A percentile compares a stretch with the other conserved stretches of the same genome.
phyloP scores from a whole-genome alignment of 1,140 invertebrate genomes.

The Formica selysi region DNA sequence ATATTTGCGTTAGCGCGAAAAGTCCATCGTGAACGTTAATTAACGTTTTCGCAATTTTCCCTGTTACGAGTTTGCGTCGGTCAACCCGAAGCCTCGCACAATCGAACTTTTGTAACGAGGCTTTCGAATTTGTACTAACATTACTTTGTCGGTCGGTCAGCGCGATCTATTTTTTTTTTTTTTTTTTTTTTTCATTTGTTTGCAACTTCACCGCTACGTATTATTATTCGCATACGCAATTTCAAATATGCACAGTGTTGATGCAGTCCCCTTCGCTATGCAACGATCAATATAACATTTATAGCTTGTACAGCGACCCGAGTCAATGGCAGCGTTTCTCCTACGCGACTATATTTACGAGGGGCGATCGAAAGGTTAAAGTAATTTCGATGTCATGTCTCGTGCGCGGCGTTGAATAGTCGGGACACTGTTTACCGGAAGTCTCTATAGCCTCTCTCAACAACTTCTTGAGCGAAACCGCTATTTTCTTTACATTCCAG shows the following conservation, averaged over 20 bases:
- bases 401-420: constrained; percentile 43
- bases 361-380: constrained; percentile 68
- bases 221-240: constrained; percentile 34
- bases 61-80: constrained; percentile 32
- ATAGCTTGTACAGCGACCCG: constrained; percentile 30
- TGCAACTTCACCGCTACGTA: constrained; percentile 48
- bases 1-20: constrained; percentile 36
- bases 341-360: constrained; percentile 41
- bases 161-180: constrained; percentile 15
- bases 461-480: neutral
- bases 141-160: constrained; percentile 23
- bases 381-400: constrained; percentile 67
- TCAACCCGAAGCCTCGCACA: constrained; percentile 48
- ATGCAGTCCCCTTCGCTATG: constrained; percentile 19
- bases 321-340: constrained; percentile 67
- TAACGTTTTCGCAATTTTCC: constrained; percentile 48
- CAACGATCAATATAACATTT: constrained; percentile 60
- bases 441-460: constrained; percentile 31
- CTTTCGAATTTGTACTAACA: constrained; percentile 46
- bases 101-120: constrained; percentile 57
- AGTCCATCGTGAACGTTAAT: constrained; percentile 51
- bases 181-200: constrained; percentile 44
- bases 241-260: constrained; percentile 55
- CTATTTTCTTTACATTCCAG: constrained; percentile 31
- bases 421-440: constrained; percentile 55